Evolutionary conservation across 1,140 invertebrate genomes (phyloP).

Genomic region (Meloidogyne exigua): DNA sequence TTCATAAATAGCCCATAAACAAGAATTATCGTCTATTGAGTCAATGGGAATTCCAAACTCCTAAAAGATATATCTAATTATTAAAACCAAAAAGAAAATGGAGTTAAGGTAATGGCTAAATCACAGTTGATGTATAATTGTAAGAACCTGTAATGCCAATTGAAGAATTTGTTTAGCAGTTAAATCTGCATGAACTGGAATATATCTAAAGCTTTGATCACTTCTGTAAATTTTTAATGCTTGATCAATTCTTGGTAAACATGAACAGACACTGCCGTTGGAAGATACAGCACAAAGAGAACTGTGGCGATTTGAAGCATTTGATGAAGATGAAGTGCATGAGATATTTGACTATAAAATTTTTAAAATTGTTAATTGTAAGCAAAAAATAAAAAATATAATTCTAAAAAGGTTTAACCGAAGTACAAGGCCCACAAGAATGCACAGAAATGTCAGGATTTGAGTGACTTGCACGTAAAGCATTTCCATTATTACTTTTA

Average conservation of each 20-base stretch:
- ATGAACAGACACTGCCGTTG: background rate
- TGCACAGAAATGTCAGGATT: constrained; percentile 61
- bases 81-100: too few species aligned
- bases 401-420: background rate
- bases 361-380: background rate
- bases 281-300: constrained; percentile 16
- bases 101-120: too few species aligned
- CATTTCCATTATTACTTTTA: constrained; percentile 15
- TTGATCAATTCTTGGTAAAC: constrained; percentile 73
- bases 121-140: too few species aligned
- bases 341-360: constrained; percentile 13
- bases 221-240: constrained; percentile 86
- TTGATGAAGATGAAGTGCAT: constrained; percentile 69
- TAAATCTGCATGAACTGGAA: constrained; percentile 94
- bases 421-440: constrained; percentile 26
- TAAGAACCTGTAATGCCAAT: constrained; percentile 82
- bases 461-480: constrained; percentile 58
- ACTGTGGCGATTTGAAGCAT: constrained; percentile 73
- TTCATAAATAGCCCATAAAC: constrained; percentile 82
- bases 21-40: constrained; percentile 12
- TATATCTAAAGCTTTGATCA: constrained; percentile 95
- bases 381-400: background rate
- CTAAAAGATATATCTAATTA: constrained; percentile 24
- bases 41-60: constrained; percentile 43
- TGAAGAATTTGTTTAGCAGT: constrained; percentile 96